These are phyloP conservation scores for Altica lythri DNA, from an alignment of 2,888 invertebrate genomes.

Conservation along the genomic window DNA sequence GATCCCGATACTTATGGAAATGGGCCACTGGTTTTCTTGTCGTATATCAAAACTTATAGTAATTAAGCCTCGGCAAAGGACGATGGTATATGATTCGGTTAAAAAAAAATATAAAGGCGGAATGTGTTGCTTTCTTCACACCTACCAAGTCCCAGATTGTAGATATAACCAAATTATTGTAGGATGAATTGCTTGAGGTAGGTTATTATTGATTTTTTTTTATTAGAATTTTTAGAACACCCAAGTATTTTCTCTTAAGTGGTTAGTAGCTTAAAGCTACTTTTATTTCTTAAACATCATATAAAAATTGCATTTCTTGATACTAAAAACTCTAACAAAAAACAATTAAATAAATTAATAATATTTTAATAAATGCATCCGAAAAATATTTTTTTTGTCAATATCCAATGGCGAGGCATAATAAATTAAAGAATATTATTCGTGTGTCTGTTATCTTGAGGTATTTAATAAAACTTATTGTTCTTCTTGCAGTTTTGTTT, in stretches of 20 bases:
- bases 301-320: too few relatives aligned
- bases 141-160: slow-evolving; percentile 36
- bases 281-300: too few relatives aligned
- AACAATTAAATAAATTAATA: too few relatives aligned
- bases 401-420: too few relatives aligned
- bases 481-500: too few relatives aligned
- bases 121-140: slow-evolving; percentile 39
- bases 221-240: slow-evolving; percentile 14
- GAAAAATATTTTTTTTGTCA: too few relatives aligned
- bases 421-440: too few relatives aligned
- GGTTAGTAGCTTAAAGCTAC: not conserved
- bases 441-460: too few relatives aligned
- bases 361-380: too few relatives aligned
- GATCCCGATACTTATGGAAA: slow-evolving; percentile 44
- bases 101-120: slow-evolving; percentile 33
- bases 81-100: too few relatives aligned
- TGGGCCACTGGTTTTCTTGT: slow-evolving; percentile 45
- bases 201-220: slow-evolving; percentile 26
- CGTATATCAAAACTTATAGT: slow-evolving; percentile 45
- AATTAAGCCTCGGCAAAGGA: slow-evolving; percentile 41
- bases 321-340: too few relatives aligned
- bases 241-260: slow-evolving; percentile 10
- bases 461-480: too few relatives aligned
- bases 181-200: slow-evolving; percentile 28
- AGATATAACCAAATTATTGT: slow-evolving; percentile 32